Percentiles rank a stretch among this genome's conserved stretches.
Evolutionary conservation across 1,140 invertebrate genomes (phyloP).

Genomic region (Drosophila nebulosa): DNA sequence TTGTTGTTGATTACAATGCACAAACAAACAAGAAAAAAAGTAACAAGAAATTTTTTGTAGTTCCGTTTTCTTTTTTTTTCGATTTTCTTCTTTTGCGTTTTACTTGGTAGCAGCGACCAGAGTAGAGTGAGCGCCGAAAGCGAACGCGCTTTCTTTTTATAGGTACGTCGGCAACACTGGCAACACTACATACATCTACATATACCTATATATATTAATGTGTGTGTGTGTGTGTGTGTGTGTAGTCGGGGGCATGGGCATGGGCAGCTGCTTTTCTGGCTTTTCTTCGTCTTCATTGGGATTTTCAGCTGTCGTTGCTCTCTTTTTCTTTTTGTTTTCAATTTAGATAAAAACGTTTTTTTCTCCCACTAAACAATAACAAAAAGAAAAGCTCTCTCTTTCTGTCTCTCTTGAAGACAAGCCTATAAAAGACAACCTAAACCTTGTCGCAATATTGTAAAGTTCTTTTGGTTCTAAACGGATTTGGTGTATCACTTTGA

Average conservation of each 20-base stretch:
- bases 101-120: constrained; percentile 62
- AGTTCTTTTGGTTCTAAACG: no score
- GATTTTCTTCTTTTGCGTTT: constrained; percentile 5
- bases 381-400: constrained; percentile 5
- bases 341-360: constrained; percentile 44
- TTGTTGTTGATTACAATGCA: background rate
- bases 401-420: no score
- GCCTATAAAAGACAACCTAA: background rate
- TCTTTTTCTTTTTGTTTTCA: constrained; percentile 53
- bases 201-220: background rate
- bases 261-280: constrained; percentile 20
- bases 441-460: no score
- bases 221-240: background rate
- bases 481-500: no score
- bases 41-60: background rate
- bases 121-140: constrained; percentile 65
- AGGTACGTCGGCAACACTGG: constrained; percentile 27
- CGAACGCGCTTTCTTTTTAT: constrained; percentile 73
- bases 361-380: constrained; percentile 3
- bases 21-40: background rate
- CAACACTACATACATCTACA: constrained; percentile 12
- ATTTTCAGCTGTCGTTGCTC: constrained; percentile 15
- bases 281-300: constrained; percentile 24
- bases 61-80: background rate
- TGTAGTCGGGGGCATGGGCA: background rate